Evolutionary conservation across 2,113 vertebrate genomes (phyloP), one percentile per base, ranked within the genome.

Genomic region (Trichomycterus rosablanca): DNA sequence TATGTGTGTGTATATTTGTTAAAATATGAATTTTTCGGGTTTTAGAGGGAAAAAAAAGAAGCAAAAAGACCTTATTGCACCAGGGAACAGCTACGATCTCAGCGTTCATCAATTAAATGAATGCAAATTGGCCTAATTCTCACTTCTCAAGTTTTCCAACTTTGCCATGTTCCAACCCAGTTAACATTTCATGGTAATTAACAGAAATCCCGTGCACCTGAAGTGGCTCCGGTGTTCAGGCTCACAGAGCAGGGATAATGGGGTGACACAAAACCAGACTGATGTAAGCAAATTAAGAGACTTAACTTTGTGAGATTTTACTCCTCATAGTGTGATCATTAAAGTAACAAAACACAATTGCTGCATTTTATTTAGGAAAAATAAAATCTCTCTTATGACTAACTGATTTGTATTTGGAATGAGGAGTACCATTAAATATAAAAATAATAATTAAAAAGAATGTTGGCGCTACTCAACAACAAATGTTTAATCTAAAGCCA

Each of bases 171-270:
- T 59, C 63, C 45, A 58, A 30, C 35, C 24, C 14, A 51, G 63
- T 59, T 42, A 66, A 42, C 45, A 59, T 66, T 56, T 59, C 63
- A 58, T 40, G 11, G 19, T 66, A 58, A 66, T 66, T 66, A 58
- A 61, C 34, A 34, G 19, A 39, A 40, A 50, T 61, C 39, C 59
- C 18, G 34, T 10, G 11, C 59, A 61, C 46, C 59, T 61, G 22
- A 49, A 28, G 45, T 19, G 45, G 9, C 58, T 60, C 44, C 22
- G 35, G 43, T 40, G 59, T 61, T 60, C 34, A 24, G 34, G 59
- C 16, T 39, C 45, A 34, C 12, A 42, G 35, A 34, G 54, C 54
- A 50, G 37, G 18, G 32, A 26, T 5, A 5, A 22, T 14, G 45
- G 9, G n/a, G n/a, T 22, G 43, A n/a, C 44, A 60, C 54, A 50